Evolutionary conservation across 1,140 invertebrate genomes (phyloP).

Genomic region (Brachionus koreanus): DNA sequence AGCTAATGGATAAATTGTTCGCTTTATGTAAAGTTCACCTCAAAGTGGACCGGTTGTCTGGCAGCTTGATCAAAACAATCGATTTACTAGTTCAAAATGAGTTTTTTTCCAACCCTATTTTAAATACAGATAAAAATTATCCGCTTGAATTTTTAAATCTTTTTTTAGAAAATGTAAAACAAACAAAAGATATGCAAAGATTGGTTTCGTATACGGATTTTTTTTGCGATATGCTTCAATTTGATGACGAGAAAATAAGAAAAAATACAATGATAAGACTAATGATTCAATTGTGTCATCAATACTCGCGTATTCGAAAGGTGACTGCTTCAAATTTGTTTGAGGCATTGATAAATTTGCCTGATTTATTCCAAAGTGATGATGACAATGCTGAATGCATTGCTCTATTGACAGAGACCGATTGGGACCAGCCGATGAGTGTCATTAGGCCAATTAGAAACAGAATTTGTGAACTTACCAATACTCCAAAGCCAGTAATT

Average conservation of each 20-base stretch:
- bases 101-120: not conserved
- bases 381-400: slow-evolving; percentile 29
- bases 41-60: not conserved
- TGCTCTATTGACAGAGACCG: slow-evolving; percentile 3
- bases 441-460: not conserved
- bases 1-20: not conserved
- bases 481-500: slow-evolving; percentile 1
- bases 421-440: slow-evolving; percentile 37
- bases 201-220: slow-evolving; percentile 18
- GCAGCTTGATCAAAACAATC: slow-evolving; percentile 28
- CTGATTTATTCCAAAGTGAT: slow-evolving; percentile 3
- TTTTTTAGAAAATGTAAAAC: slow-evolving; percentile 16
- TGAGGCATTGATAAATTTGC: slow-evolving; percentile 28
- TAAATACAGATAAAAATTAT: not conserved
- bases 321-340: slow-evolving; percentile 17
- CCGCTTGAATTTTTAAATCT: slow-evolving; percentile 3
- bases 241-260: slow-evolving; percentile 24
- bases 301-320: slow-evolving; percentile 22
- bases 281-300: slow-evolving; percentile 31
- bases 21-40: not conserved
- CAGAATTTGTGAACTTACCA: slow-evolving; percentile 30
- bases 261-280: not conserved
- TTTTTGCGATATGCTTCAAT: slow-evolving; percentile 38
- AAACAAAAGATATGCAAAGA: slow-evolving; percentile 21
- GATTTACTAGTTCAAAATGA: slow-evolving; percentile 39